Base-by-base conservation (phyloP, 2,797 vertebrate species). In the Cirrhinus mrigala region DNA sequence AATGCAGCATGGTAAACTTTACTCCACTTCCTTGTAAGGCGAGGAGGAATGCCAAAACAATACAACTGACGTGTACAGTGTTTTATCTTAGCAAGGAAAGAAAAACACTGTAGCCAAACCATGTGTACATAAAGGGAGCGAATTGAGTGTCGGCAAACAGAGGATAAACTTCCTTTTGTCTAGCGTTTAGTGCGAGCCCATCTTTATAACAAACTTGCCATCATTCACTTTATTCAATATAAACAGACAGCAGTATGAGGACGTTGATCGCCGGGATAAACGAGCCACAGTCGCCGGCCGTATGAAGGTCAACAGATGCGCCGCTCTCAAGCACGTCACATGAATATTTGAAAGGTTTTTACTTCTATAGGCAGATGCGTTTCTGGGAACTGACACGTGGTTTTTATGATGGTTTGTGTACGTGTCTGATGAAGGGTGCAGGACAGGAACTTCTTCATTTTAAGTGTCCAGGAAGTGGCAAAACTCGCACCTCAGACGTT, bases 21-120 rank as follows among this genome's bases (percentile, higher is more conserved):
- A 46, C 84, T 84, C 58, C 70, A 87, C 91, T 89, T 91, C 86
- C 85, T 89, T 14, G 82, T 77, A 50, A 81, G 56, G 9, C 24
- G 44, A 66, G 4, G 5, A 4, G 7, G 20, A 75, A 27, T 27
- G 18, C 44, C 33, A 60, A 56, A 46, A 79, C 58, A 75, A 64
- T 77, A 87, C 68, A 64, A 24, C 54, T 74, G 48, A 68, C 22
- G 1, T 82, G 73, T 24, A 11, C 6, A n/a, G 27, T 27, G 82
- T 82, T 37, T 37, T 66, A 50, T 64, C 24, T 81, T 24, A 16
- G 27, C 40, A 73, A 1, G 58, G 33, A 75, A 64, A 71, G 56
- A 52, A 69, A 88, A 70, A 75, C 46, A 22, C 27, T 52, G 60
- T 37, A 5, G 7, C 3, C 24, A 78, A 27, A 74, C 10, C 52